These are phyloP conservation scores for Noctilio leporinus DNA, from an alignment of 2,113 vertebrate species.

Conservation along the genomic window DNA sequence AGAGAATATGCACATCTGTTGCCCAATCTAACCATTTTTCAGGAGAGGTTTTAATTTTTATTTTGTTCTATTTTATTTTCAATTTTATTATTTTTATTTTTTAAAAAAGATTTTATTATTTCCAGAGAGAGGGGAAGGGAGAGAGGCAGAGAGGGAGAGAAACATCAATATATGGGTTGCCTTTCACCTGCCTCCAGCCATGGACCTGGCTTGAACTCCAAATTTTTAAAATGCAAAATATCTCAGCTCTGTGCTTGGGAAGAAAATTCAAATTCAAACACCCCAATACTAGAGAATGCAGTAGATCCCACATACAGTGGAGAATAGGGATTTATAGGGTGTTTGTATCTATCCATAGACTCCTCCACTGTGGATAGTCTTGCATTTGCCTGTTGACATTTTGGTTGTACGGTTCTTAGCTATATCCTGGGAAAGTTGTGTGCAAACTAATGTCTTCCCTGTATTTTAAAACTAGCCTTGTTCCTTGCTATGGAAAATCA, in stretches of 20 bases:
- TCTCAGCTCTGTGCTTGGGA: background rate
- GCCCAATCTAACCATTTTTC: background rate
- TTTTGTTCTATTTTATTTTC: too few relatives aligned
- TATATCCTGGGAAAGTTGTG: background rate
- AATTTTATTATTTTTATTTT: too few relatives aligned
- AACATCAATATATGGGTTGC: too few relatives aligned
- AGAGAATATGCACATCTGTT: background rate
- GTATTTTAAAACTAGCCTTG: background rate
- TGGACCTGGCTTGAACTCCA: background rate
- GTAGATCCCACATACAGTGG: background rate
- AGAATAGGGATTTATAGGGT: background rate
- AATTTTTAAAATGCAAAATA: background rate
- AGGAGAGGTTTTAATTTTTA: background rate
- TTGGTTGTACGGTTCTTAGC: background rate
- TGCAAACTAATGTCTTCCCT: background rate
- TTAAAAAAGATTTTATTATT: too few relatives aligned
- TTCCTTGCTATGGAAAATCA: background rate
- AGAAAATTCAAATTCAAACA: background rate
- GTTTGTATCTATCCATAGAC: rapidly evolving
- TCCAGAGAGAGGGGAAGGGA: too few relatives aligned
- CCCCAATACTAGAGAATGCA: background rate
- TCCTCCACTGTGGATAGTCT: background rate
- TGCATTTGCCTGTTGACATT: background rate
- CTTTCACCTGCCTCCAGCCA: too few relatives aligned
- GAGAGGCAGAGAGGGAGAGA: too few relatives aligned